These are phyloP conservation scores for Oostethus manadensis DNA, from an alignment of 2,113 vertebrate genomes.

Conservation along the genomic window DNA sequence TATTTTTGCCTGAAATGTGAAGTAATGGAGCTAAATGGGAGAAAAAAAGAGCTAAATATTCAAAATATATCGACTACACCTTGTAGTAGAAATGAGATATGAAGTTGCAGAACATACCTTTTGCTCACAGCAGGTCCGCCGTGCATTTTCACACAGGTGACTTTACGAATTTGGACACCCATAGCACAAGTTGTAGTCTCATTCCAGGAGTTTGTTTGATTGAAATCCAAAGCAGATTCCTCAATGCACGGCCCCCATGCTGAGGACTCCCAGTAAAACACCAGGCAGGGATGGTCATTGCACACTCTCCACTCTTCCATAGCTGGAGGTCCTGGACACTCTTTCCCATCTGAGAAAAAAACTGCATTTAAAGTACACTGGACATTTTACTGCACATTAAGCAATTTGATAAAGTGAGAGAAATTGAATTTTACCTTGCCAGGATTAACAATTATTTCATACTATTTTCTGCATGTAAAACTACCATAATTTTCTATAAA, in stretches of 20 bases:
- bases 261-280: conserved; percentile 84
- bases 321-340: conserved; percentile 77
- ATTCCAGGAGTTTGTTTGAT: conserved; percentile 65
- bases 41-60: too few relatives aligned
- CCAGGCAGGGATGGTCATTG: conserved; percentile 79
- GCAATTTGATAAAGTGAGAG: too few relatives aligned
- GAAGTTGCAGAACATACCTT: conserved; percentile 73
- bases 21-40: too few relatives aligned
- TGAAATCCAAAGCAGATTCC: conserved; percentile 64
- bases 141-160: conserved; percentile 80
- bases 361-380: neutral
- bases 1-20: too few relatives aligned
- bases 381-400: too few relatives aligned
- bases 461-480: too few relatives aligned
- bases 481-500: too few relatives aligned
- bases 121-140: conserved; percentile 80
- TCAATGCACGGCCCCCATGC: conserved; percentile 82
- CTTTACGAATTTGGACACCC: conserved; percentile 82
- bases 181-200: conserved; percentile 72
- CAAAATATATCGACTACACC: too few relatives aligned
- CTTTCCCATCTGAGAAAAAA: conserved; percentile 74
- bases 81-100: neutral
- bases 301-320: conserved; percentile 85
- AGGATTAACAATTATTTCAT: too few relatives aligned
- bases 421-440: too few relatives aligned